Percentiles rank a stretch among this genome's conserved stretches.
These are phyloP conservation scores for Atherinomorus stipes DNA, from an alignment of 2,113 vertebrate genomes.

Conservation along the genomic window DNA sequence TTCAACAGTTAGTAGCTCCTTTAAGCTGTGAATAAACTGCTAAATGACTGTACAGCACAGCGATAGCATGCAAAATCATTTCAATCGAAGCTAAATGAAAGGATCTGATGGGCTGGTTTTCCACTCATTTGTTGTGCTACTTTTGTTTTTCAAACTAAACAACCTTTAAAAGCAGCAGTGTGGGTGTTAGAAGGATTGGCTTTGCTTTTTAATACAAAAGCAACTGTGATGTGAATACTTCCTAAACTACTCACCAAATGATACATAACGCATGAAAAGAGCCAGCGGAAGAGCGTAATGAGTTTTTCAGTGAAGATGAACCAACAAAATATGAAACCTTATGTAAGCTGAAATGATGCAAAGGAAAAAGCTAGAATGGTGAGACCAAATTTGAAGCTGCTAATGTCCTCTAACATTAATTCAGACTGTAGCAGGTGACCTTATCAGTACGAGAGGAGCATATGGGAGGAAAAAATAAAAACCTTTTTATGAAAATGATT, in stretches of 20 bases:
- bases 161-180: background rate
- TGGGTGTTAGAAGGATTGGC: background rate
- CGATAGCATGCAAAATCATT: background rate
- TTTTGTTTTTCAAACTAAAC: constrained; percentile 11
- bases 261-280: background rate
- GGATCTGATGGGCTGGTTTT: constrained; percentile 4
- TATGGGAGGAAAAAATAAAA: background rate
- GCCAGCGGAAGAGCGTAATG: background rate
- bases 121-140: background rate
- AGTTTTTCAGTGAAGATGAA: background rate
- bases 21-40: background rate
- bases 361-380: background rate
- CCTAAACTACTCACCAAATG: background rate
- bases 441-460: background rate
- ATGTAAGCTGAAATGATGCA: background rate
- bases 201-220: background rate
- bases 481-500: background rate
- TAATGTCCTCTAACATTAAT: too few relatives aligned
- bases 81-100: constrained; percentile 37
- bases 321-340: background rate
- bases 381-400: too few relatives aligned
- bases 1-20: constrained; percentile 16
- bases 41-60: constrained; percentile 1
- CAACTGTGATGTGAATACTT: background rate
- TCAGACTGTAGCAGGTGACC: too few relatives aligned